A percentile compares a stretch with the other conserved stretches of the same genome.
phyloP scores from a whole-genome alignment of 2,888 invertebrate genomes.

The Mystacides longicornis region DNA sequence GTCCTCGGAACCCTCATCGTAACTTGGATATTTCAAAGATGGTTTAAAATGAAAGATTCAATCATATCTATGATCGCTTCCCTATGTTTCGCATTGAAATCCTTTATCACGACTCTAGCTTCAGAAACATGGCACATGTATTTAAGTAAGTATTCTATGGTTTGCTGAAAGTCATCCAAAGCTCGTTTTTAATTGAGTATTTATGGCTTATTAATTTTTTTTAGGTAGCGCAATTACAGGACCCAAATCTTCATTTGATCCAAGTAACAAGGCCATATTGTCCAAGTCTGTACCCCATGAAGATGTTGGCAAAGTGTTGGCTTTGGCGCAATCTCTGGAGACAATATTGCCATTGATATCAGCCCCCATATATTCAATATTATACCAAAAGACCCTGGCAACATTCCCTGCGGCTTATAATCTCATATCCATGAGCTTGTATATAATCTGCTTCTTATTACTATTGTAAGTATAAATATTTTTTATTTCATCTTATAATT shows the following conservation, averaged over 20 bases:
- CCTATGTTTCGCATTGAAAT: conserved; percentile 32
- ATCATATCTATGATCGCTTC: conserved; percentile 29
- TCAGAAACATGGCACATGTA: conserved; percentile 37
- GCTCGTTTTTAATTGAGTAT: too few species aligned
- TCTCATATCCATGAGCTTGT: conserved; percentile 46
- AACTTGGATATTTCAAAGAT: conserved; percentile 44
- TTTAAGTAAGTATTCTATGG: conserved; percentile 33
- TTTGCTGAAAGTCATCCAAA: too few species aligned
- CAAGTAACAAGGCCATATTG: conserved; percentile 52
- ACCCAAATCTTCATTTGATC: conserved; percentile 48
- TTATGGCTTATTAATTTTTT: conserved; percentile 26
- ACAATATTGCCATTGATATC: conserved; percentile 54
- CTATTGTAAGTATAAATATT: conserved; percentile 46
- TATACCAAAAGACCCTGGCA: conserved; percentile 53
- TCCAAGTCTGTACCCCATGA: conserved; percentile 53
- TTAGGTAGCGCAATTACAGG: conserved; percentile 42
- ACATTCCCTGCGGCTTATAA: conserved; percentile 53
- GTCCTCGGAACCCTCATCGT: conserved; percentile 46
- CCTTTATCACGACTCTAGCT: conserved; percentile 33
- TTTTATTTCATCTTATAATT: too few species aligned
- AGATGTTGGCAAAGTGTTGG: conserved; percentile 62
- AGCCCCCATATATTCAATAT: conserved; percentile 54
- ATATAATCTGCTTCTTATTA: conserved; percentile 38
- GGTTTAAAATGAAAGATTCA: conserved; percentile 35
- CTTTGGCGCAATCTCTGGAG: conserved; percentile 59